These are phyloP conservation scores for Calameuta idolon DNA, from an alignment of 2,888 invertebrate species.

Conservation along the genomic window DNA sequence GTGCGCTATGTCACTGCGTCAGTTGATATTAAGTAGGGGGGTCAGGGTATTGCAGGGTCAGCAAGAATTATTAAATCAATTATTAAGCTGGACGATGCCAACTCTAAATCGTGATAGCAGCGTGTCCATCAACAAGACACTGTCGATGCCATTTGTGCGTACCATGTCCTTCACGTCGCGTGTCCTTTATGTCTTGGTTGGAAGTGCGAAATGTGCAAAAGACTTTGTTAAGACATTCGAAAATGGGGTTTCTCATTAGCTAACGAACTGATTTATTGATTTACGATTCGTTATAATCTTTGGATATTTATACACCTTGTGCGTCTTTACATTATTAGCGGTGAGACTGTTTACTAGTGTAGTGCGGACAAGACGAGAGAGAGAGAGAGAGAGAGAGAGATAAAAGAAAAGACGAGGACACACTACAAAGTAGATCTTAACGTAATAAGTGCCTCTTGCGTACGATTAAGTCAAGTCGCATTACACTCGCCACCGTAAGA, in stretches of 20 bases:
- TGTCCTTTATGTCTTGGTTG: conserved; percentile 1
- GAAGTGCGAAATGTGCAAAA: neutral
- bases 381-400: no score
- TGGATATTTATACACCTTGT: conserved; percentile 39
- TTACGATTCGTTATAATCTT: conserved; percentile 32
- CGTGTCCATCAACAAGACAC: no score
- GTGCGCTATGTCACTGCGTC: neutral
- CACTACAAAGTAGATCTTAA: neutral
- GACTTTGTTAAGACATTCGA: neutral
- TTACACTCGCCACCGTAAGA: no score
- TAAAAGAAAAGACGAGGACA: no score
- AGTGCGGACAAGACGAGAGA: no score
- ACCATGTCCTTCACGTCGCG: conserved; percentile 24
- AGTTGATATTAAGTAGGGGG: conserved; percentile 18
- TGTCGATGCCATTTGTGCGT: conserved; percentile 29
- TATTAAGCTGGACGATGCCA: conserved; percentile 16
- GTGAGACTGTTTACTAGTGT: no score
- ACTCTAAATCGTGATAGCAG: no score
- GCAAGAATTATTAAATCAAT: conserved; percentile 34
- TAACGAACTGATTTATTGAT: conserved; percentile 12
- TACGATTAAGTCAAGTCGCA: neutral
- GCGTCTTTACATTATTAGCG: conserved; percentile 26
- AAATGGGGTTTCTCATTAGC: conserved; percentile 11
- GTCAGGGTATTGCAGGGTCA: conserved; percentile 33
- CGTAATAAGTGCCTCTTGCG: conserved; percentile 5